A percentile compares a stretch with the other conserved stretches of the same genome.
phyloP scores from a whole-genome alignment of 2,113 vertebrate species.

The Panthera tigris region DNA sequence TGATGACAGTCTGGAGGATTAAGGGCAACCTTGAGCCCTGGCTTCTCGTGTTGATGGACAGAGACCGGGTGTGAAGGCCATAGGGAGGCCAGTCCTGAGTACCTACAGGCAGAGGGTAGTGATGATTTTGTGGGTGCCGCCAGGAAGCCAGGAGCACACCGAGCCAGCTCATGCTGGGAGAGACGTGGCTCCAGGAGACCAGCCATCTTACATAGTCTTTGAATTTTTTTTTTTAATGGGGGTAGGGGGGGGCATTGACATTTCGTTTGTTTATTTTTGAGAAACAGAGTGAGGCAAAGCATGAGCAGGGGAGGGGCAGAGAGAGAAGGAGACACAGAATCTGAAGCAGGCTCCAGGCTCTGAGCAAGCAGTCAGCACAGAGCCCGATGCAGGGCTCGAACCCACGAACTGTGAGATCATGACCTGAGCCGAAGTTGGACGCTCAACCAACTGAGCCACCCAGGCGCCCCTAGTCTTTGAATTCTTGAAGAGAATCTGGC shows the following conservation, averaged over 20 bases:
- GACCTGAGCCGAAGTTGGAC: no score
- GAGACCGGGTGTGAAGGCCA: background rate
- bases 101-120: background rate
- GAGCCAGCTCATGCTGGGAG: background rate
- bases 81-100: background rate
- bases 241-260: no score
- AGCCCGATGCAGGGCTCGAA: no score
- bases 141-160: rapidly evolving
- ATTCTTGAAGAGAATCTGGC: background rate
- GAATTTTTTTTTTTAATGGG: no score
- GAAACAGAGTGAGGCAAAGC: no score
- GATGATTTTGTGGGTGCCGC: background rate
- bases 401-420: no score
- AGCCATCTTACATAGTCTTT: background rate
- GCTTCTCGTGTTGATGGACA: background rate
- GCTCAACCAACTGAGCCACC: no score
- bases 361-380: no score
- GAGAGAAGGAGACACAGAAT: no score
- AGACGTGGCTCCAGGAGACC: background rate
- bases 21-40: background rate
- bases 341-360: no score
- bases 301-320: no score
- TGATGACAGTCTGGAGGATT: background rate
- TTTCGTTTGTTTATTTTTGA: no score
- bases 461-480: background rate